These are phyloP conservation scores for Parapsyche elsis DNA, from an alignment of 1,140 invertebrate genomes.

Conservation along the genomic window DNA sequence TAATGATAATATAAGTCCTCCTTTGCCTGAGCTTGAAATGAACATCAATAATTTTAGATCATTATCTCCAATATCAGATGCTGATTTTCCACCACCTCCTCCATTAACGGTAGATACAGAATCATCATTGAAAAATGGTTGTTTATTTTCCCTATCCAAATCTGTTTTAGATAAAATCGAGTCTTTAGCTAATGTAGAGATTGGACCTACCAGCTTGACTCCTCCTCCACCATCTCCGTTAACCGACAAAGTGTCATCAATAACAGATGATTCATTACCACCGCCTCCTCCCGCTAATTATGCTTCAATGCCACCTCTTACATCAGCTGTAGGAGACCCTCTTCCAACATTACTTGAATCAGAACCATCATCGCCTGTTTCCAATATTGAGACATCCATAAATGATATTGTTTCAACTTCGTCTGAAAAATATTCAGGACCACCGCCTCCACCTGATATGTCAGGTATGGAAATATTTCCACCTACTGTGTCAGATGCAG, in stretches of 20 bases:
- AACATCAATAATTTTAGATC: constrained; percentile 38
- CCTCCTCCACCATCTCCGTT: constrained; percentile 35
- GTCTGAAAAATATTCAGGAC: constrained; percentile 32
- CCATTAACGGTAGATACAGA: neutral
- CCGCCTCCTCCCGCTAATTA: neutral
- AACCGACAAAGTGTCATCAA: constrained; percentile 2
- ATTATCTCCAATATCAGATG: constrained; percentile 31
- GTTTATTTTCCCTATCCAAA: neutral
- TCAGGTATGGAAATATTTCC: constrained; percentile 33
- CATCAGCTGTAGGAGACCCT: neutral
- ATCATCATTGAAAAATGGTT: neutral
- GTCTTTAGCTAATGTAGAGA: constrained; percentile 8
- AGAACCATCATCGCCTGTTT: constrained; percentile 15
- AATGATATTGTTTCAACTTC: neutral
- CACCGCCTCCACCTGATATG: constrained; percentile 48
- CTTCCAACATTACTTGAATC: constrained; percentile 18
- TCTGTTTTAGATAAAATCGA: neutral
- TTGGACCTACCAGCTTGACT: constrained; percentile 2
- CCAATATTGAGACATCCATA: neutral
- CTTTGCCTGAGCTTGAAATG: constrained; percentile 21
- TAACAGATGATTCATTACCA: constrained; percentile 1
- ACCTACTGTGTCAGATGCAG: constrained; percentile 1
- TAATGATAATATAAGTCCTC: constrained; percentile 16
- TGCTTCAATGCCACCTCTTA: constrained; percentile 2
- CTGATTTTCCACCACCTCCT: constrained; percentile 37